A percentile compares a stretch with the other conserved stretches of the same genome.
These are phyloP conservation scores for Muricea muricata DNA, from an alignment of 92 coral and sea anemone genomes.

Conservation along the genomic window DNA sequence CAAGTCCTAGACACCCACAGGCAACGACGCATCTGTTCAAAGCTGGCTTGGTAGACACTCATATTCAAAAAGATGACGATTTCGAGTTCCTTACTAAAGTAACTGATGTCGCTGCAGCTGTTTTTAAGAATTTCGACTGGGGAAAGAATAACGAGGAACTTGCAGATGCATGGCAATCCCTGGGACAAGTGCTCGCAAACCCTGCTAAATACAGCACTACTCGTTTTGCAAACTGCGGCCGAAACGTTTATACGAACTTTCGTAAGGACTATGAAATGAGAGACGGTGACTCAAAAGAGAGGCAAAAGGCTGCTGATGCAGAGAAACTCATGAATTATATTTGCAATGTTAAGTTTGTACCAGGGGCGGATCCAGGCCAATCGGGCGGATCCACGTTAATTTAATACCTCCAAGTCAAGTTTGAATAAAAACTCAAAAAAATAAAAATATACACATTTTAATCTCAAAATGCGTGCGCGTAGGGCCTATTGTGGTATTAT, in stretches of 20 bases:
- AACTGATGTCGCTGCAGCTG: neutral
- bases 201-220: neutral
- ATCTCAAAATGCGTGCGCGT: too few relatives aligned
- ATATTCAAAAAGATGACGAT: neutral
- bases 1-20: neutral
- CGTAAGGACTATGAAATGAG: neutral
- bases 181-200: neutral
- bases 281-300: neutral
- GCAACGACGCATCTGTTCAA: neutral
- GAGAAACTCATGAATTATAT: constrained; percentile 3
- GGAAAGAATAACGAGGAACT: neutral
- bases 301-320: neutral
- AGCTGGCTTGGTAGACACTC: neutral
- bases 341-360: neutral
- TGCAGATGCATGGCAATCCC: neutral
- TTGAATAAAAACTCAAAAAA: too few relatives aligned
- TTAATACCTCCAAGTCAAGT: too few relatives aligned
- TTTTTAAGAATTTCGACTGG: neutral
- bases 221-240: neutral
- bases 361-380: too few relatives aligned
- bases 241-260: constrained; percentile 2
- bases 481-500: too few relatives aligned
- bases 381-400: too few relatives aligned
- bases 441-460: too few relatives aligned
- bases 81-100: neutral